A percentile compares a stretch with the other conserved stretches of the same genome.
Conservation (phyloP, 2,888 invertebrate genomes). For the Gnatocerus cornutus region DNA sequence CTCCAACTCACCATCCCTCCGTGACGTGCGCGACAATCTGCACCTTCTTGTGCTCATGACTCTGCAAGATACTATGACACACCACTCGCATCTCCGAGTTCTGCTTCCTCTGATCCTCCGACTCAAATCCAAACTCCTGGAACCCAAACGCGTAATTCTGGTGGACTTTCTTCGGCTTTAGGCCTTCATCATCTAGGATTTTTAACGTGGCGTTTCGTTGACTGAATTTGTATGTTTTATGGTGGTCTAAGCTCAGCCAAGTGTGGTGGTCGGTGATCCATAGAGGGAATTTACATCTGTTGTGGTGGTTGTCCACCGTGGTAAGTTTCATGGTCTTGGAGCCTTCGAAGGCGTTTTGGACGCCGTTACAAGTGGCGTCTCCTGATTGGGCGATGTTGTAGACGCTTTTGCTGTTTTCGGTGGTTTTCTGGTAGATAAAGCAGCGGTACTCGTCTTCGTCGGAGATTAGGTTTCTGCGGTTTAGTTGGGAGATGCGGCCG, state of each 20-base stretch:
- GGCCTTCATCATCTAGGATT: slow-evolving; percentile 66
- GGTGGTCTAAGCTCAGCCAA: slow-evolving; percentile 85
- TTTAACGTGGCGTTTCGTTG: slow-evolving; percentile 81
- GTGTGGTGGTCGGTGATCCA: slow-evolving; percentile 88
- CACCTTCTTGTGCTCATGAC: slow-evolving; percentile 76
- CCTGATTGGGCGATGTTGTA: slow-evolving; percentile 85
- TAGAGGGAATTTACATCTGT: slow-evolving; percentile 83
- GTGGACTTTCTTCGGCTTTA: slow-evolving; percentile 49
- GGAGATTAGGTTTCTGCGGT: slow-evolving; percentile 73
- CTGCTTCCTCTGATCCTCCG: slow-evolving; percentile 66
- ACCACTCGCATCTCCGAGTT: slow-evolving; percentile 75
- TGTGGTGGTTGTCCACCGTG: slow-evolving; percentile 84
- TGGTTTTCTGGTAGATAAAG: slow-evolving; percentile 81
- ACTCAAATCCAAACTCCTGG: slow-evolving; percentile 63
- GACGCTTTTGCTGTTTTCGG: slow-evolving; percentile 73
- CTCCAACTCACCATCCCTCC: slow-evolving; percentile 80
- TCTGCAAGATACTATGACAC: slow-evolving; percentile 77
- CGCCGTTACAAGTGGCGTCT: slow-evolving; percentile 86
- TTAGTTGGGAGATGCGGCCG: slow-evolving; percentile 80
- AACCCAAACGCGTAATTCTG: slow-evolving; percentile 59
- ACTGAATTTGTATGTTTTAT: slow-evolving; percentile 82
- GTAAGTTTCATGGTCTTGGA: slow-evolving; percentile 85
- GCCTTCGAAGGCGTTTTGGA: slow-evolving; percentile 84
- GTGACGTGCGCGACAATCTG: slow-evolving; percentile 84
- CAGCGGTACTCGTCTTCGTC: slow-evolving; percentile 88